These are phyloP conservation scores for Myzus persicae DNA, from an alignment of 1,140 invertebrate species.

Conservation along the genomic window DNA sequence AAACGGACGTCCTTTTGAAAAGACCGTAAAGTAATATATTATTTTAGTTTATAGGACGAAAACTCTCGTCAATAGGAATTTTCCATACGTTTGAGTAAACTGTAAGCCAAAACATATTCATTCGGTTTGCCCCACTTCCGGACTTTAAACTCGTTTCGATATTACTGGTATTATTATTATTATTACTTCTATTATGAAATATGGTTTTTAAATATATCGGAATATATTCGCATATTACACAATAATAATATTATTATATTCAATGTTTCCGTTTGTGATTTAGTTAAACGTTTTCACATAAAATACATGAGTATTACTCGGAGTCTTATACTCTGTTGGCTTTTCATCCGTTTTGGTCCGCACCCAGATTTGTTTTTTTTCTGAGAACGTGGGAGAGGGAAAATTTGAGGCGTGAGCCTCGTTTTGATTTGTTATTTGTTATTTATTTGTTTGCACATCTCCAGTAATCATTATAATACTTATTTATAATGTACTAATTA, in stretches of 20 bases:
- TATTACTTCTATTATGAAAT: not conserved
- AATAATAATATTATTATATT: not conserved
- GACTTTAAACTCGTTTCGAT: not conserved
- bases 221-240: not conserved
- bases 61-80: not conserved
- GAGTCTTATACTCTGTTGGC: not conserved
- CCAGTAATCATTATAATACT: not conserved
- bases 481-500: not conserved
- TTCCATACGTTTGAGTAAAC: conserved; percentile 12
- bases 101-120: not conserved
- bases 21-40: conserved; percentile 25
- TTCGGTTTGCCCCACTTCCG: not conserved
- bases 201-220: not conserved
- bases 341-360: not conserved
- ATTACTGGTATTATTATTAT: not conserved
- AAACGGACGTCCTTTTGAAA: not conserved
- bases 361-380: not conserved
- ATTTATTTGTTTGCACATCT: not conserved
- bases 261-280: not conserved
- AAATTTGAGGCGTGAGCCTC: not conserved
- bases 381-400: not conserved
- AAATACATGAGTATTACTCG: not conserved
- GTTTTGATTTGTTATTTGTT: not conserved
- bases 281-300: not conserved
- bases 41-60: not conserved